A percentile compares a stretch with the other conserved stretches of the same genome.
phyloP scores from a whole-genome alignment of 2,888 invertebrate genomes.

The Sphaeridia pumilis region DNA sequence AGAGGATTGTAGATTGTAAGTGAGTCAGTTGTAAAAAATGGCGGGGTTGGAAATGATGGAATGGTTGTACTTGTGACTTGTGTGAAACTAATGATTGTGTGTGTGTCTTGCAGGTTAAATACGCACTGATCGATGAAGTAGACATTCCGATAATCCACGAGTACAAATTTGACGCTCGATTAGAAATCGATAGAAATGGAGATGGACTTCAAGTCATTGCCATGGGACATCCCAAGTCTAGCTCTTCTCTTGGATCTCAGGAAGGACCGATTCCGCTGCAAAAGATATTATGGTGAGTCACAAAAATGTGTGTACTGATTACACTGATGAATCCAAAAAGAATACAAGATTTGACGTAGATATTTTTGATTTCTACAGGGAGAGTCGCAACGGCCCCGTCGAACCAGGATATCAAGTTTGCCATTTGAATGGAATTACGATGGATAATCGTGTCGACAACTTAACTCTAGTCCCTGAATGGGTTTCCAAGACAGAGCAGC shows the following conservation, averaged over 20 bases:
- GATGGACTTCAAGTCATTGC: constrained; percentile 44
- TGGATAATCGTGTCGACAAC: constrained; percentile 45
- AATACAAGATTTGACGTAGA: no score
- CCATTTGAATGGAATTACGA: constrained; percentile 44
- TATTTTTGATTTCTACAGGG: no score
- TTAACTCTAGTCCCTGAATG: constrained; percentile 39
- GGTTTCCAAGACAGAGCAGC: constrained; percentile 32
- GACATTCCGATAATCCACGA: constrained; percentile 43
- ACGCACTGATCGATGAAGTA: constrained; percentile 43
- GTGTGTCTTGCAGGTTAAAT: constrained; percentile 42
- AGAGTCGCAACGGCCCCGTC: constrained; percentile 43
- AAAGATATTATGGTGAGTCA: constrained; percentile 42
- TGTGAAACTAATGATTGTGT: no score
- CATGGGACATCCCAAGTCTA: constrained; percentile 37
- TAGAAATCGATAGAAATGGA: constrained; percentile 44
- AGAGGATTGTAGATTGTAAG: no score
- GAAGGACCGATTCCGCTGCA: constrained; percentile 38
- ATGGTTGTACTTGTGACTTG: no score
- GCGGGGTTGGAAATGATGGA: no score
- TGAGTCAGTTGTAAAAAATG: no score
- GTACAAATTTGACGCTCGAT: constrained; percentile 44
- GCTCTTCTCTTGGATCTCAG: constrained; percentile 9
- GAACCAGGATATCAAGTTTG: constrained; percentile 43
- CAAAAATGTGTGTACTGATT: no score
- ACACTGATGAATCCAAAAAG: no score